Evolutionary conservation across 1,140 invertebrate genomes (phyloP), one percentile per base, ranked within the genome.

Genomic region (Psix sp.): DNA sequence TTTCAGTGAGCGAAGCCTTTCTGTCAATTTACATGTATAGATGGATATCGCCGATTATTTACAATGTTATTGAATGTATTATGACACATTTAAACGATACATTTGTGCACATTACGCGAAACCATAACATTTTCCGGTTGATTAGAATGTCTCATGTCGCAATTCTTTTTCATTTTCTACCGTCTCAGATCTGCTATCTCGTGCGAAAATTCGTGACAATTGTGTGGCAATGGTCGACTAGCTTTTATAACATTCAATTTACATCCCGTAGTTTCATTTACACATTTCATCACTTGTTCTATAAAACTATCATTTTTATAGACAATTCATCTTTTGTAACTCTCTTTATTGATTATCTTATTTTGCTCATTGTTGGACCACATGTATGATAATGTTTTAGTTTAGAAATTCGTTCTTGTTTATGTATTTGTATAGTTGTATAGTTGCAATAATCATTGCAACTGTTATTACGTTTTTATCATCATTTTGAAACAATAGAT

Each of bases 11-110:
- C 48, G 40, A 60, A 73, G 29, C 35, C 39, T 60, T 73, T 73
- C 60, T 66, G 62, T 66, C 57, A 45, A 18, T 65, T 72, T 71
- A 62, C 59, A 43, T 62, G 24, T 62, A 31, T 29, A 62, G 67
- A 62, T 71, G 49, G 17, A 56, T 71, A 71, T 71, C 67, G 36
- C 62, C 40, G 7, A 45, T 71, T 71, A 62, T 71, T 71, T 71
- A 71, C 43, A 57, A 62, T 46, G 54, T 72, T 72, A 65, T 72
- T 72, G 59, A 72, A 71, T 71, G 49, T 62, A 49, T 62, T 71
- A 71, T 62, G 67, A 71, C 67, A 62, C 35, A n/a, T n/a, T n/a
- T 71, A 71, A 71, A 56, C 62, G 57, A 71, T 71, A 71, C 56
- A 71, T 71, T 71, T 70, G 63, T 26, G 54, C 46, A 54, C 54